Percentiles rank a stretch among this genome's conserved stretches.
These are phyloP conservation scores for Colaptes auratus DNA, from an alignment of 2,113 vertebrate species.

Conservation along the genomic window DNA sequence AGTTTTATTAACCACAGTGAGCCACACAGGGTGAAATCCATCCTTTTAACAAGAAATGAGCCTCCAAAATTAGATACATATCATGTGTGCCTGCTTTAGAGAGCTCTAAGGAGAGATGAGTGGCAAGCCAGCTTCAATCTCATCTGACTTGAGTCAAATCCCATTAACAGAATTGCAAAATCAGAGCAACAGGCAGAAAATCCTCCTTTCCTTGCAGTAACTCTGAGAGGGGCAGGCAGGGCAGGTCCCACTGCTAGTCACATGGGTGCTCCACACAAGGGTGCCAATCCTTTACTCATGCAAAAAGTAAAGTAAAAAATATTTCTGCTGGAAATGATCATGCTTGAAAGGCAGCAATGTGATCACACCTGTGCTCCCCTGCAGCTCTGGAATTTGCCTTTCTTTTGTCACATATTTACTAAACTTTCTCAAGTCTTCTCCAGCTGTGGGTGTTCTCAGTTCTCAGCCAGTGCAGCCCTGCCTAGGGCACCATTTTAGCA, in stretches of 20 bases:
- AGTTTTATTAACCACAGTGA: neutral
- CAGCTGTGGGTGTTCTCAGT: neutral
- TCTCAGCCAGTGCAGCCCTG: neutral
- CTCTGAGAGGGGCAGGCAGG: neutral
- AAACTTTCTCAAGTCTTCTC: neutral
- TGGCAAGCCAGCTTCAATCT: neutral
- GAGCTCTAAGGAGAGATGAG: neutral
- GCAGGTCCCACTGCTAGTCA: neutral
- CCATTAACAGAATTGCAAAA: neutral
- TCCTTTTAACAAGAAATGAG: neutral
- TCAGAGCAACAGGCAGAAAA: neutral
- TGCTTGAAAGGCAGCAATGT: neutral
- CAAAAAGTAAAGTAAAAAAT: neutral
- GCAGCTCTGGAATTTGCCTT: neutral
- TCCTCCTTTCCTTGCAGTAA: neutral
- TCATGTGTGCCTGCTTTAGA: neutral
- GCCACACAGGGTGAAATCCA: neutral
- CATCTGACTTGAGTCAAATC: neutral
- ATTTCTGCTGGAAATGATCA: neutral
- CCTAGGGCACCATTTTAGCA: neutral
- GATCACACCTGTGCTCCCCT: neutral
- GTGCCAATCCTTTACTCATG: neutral
- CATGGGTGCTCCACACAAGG: accelerated
- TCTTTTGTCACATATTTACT: neutral
- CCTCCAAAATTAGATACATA: accelerated